Conservation (phyloP, 2,113 vertebrate species). For the Xenopus borealis region DNA sequence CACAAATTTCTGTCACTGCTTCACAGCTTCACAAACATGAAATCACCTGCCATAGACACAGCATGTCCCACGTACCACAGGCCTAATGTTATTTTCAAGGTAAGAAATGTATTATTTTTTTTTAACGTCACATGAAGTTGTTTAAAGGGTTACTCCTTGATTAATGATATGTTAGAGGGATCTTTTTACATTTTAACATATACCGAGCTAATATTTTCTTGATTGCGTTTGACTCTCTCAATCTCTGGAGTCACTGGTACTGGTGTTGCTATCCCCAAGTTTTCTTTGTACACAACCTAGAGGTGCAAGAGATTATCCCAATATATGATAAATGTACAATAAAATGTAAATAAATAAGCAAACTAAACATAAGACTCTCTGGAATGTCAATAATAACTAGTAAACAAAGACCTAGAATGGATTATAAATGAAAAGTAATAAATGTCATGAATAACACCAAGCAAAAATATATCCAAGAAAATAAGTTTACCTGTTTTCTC, state of each 20-base stretch:
- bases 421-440: no score
- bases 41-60: no score
- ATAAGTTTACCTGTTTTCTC: no score
- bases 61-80: no score
- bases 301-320: slow-evolving; percentile 60
- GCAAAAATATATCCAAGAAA: no score
- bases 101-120: background rate
- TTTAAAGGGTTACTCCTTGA: background rate
- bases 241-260: slow-evolving; percentile 92
- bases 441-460: no score
- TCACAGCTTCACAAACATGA: no score
- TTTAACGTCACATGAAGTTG: background rate
- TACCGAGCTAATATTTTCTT: slow-evolving; percentile 98
- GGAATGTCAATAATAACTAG: no score
- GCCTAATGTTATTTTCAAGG: background rate
- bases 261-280: slow-evolving; percentile 83
- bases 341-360: no score
- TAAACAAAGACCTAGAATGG: no score
- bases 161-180: slow-evolving; percentile 12
- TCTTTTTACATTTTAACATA: slow-evolving; percentile 49
- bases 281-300: slow-evolving; percentile 92
- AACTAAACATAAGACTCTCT: no score
- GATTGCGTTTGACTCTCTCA: slow-evolving; percentile 94
- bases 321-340: slow-evolving; percentile 55
- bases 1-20: no score